A percentile compares a stretch with the other conserved stretches of the same genome.
These are phyloP conservation scores for Sipunculus nudus DNA, from an alignment of 2,888 invertebrate species.

Conservation along the genomic window DNA sequence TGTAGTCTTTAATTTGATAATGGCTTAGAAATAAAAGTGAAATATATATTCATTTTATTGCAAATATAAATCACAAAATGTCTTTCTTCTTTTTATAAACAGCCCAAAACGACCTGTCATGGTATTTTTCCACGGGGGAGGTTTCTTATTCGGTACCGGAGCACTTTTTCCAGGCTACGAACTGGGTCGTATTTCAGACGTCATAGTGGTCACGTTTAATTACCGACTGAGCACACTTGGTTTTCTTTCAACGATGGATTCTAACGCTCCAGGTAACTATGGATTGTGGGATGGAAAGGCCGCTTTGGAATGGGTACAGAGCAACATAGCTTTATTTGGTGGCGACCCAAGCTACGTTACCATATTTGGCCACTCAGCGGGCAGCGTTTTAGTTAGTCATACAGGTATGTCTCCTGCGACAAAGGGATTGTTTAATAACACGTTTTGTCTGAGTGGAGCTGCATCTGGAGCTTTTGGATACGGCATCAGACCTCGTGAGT, in stretches of 20 bases:
- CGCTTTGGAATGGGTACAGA: neutral
- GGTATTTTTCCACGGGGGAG: constrained; percentile 35
- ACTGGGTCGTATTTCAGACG: constrained; percentile 30
- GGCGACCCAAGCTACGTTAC: constrained; percentile 26
- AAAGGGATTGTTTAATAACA: constrained; percentile 19
- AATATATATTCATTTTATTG: no score
- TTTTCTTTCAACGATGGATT: no score
- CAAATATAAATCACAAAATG: no score
- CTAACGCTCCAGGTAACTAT: no score
- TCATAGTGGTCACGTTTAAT: constrained; percentile 36
- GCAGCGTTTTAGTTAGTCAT: constrained; percentile 28
- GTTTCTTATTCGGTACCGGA: constrained; percentile 27
- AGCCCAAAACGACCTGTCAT: no score
- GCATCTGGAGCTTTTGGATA: constrained; percentile 17
- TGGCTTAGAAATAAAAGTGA: no score
- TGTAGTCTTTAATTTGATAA: no score
- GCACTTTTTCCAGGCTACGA: constrained; percentile 30
- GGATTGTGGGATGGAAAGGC: no score
- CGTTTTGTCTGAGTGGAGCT: constrained; percentile 24
- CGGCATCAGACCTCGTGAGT: constrained; percentile 6
- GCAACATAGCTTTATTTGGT: constrained; percentile 16
- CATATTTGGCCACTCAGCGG: constrained; percentile 34
- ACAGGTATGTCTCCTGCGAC: constrained; percentile 21
- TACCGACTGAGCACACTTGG: constrained; percentile 32
- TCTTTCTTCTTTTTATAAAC: no score